Base-by-base conservation (phyloP, 1,140 invertebrate genomes). In the Temnothorax longispinosus region DNA sequence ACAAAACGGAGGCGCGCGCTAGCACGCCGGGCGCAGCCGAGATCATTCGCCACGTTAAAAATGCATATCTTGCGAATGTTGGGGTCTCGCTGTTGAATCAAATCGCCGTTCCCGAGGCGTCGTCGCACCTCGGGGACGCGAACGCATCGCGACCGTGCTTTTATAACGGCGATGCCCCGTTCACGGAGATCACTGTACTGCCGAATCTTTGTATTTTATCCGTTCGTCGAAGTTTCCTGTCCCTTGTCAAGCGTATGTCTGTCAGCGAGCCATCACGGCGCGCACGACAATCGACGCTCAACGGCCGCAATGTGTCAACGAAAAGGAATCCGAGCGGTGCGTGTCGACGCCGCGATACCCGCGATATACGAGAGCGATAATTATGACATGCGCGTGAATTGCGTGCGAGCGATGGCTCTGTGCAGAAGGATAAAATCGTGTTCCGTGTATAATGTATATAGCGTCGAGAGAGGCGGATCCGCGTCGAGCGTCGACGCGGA, bases 181-280 rank as follows among this genome's bases (percentile, higher is more conserved):
- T 74, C 65, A 47, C 65, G 21, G 13, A 72, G 69, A 60, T 60
- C 80, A 62, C 69, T 84, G 56, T 84, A 84, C 80, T 84, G 80
- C 80, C 80, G 80, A 84, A 84, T 84, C 80, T 84, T 84, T 84
- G 80, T 84, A 84, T 84, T 84, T 75, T 62, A 84, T 84, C 69
- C 56, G 80, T 50, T 84, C 80, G 69, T 75, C 69, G 32, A 21
- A 58, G 54, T 60, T 74, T 44, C 52, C 50, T 65, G 38, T 47
- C 38, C 41, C 54, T 27, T 44, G 52, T 58, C 27, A 13, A 47
- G 21, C 54, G 52, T 72, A 44, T 32, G 18, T 69, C 15, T 41
- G 50, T 44, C 8, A 50, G 50, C 50, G 11, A 11, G 27, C 27
- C 27, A 21, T 21, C 21, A 27, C 27, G 27, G 27, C 1, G 38